Evolutionary conservation across 1,140 invertebrate species (phyloP).

Genomic region (Drosophila nebulosa): DNA sequence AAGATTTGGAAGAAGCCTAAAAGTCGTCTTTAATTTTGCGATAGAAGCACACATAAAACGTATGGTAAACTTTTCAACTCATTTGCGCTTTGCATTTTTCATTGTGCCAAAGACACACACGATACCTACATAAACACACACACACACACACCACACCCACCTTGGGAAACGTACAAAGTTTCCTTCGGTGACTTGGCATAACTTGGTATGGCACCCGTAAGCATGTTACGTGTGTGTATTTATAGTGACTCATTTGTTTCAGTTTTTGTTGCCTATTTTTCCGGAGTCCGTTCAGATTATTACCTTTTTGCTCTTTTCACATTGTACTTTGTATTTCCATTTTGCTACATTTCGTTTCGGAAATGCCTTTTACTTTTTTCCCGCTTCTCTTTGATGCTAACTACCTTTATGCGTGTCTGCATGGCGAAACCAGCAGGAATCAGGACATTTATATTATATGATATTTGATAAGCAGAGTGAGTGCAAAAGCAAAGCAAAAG

Average conservation of each 20-base stretch:
- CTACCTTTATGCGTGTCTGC: constrained; percentile 67
- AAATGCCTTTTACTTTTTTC: constrained; percentile 53
- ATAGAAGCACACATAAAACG: constrained; percentile 49
- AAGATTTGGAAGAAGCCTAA: constrained; percentile 46
- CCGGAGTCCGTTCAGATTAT: constrained; percentile 54
- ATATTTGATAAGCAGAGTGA: constrained; percentile 66
- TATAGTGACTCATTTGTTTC: constrained; percentile 75
- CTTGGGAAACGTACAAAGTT: constrained; percentile 28
- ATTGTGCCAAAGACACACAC: constrained; percentile 57
- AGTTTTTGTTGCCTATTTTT: constrained; percentile 46
- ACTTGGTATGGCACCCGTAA: constrained; percentile 16
- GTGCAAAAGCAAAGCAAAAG: constrained; percentile 21
- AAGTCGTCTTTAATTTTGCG: constrained; percentile 60
- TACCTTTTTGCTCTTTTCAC: constrained; percentile 57
- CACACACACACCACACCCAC: constrained; percentile 5
- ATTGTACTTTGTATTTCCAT: constrained; percentile 48
- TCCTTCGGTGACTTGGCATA: constrained; percentile 33
- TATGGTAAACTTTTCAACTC: constrained; percentile 77
- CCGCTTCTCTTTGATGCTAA: constrained; percentile 51
- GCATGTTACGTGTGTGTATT: constrained; percentile 45
- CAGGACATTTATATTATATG: constrained; percentile 59
- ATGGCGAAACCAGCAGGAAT: constrained; percentile 11
- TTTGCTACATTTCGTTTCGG: constrained; percentile 33
- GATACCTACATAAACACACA: background rate
- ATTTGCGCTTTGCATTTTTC: constrained; percentile 76